phyloP scores from a whole-genome alignment of 2,888 invertebrate species.

The Xiphydria camelus region DNA sequence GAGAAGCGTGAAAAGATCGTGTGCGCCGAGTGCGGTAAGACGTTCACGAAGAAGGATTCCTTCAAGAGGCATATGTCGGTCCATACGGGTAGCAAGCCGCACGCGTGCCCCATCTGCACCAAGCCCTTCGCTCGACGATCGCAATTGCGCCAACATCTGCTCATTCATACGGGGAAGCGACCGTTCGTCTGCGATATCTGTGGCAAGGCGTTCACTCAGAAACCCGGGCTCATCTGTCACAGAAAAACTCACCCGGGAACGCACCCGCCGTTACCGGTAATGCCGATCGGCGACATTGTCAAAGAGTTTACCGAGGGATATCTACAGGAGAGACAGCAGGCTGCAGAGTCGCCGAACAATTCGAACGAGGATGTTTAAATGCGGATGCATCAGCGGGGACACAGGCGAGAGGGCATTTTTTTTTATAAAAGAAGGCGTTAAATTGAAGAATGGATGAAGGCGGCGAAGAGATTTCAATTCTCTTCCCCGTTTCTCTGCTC shows the following conservation, averaged over 20 bases:
- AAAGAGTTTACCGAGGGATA: slow-evolving; percentile 45
- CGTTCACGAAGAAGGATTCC: slow-evolving; percentile 54
- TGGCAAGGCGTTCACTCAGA: slow-evolving; percentile 53
- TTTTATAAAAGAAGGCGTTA: too few relatives aligned
- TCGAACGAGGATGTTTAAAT: too few relatives aligned
- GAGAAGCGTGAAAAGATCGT: slow-evolving; percentile 54
- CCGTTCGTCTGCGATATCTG: slow-evolving; percentile 55
- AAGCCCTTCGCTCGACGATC: slow-evolving; percentile 52
- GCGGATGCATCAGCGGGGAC: too few relatives aligned
- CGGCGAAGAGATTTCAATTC: too few relatives aligned
- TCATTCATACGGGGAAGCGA: slow-evolving; percentile 53
- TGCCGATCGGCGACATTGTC: slow-evolving; percentile 55
- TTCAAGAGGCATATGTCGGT: slow-evolving; percentile 55
- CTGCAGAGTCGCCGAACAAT: too few relatives aligned
- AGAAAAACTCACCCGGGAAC: slow-evolving; percentile 53
- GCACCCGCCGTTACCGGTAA: slow-evolving; percentile 53
- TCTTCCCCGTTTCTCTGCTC: too few relatives aligned
- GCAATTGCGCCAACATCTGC: slow-evolving; percentile 50
- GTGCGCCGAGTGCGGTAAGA: slow-evolving; percentile 53
- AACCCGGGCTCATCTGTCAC: slow-evolving; percentile 53
- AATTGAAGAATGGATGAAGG: too few relatives aligned
- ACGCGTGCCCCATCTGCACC: slow-evolving; percentile 49
- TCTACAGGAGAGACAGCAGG: not conserved
- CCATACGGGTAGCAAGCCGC: slow-evolving; percentile 52
- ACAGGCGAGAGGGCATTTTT: too few relatives aligned